Percentiles rank a stretch among this genome's conserved stretches.
phyloP scores from a whole-genome alignment of 2,113 vertebrate species.

The Camarhynchus parvulus region DNA sequence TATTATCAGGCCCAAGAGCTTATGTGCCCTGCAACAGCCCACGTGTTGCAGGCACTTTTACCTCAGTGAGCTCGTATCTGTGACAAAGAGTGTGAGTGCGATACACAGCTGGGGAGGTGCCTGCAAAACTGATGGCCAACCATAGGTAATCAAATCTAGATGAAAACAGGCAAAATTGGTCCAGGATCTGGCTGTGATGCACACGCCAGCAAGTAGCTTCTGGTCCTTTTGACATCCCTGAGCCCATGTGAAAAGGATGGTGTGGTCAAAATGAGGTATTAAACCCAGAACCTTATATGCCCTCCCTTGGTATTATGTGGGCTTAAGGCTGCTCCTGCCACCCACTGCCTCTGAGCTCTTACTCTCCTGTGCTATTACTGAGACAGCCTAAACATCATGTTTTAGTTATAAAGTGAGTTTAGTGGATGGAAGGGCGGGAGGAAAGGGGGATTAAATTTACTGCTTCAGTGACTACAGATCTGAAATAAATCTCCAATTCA shows the following conservation, averaged over 20 bases:
- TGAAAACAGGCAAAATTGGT: background rate
- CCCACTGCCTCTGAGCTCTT: background rate
- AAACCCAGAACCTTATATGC: background rate
- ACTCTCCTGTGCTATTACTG: constrained; percentile 10
- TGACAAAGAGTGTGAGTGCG: background rate
- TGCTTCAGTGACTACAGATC: constrained; percentile 65
- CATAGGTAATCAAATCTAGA: background rate
- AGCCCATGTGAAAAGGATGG: background rate
- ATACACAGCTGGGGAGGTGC: background rate
- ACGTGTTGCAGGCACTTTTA: accelerated
- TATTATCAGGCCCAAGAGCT: background rate
- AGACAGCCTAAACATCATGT: constrained; percentile 64
- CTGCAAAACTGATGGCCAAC: background rate
- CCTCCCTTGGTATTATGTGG: background rate
- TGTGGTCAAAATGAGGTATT: background rate
- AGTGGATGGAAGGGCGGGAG: constrained; percentile 35
- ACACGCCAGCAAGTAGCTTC: background rate
- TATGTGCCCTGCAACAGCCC: background rate
- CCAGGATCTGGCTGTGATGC: background rate
- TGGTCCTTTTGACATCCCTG: background rate
- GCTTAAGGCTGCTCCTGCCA: background rate
- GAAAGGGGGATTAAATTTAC: constrained; percentile 63
- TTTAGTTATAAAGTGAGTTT: constrained; percentile 64
- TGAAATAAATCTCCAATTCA: constrained; percentile 63
- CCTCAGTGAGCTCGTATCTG: accelerated